Evolutionary conservation across 2,113 vertebrate species (phyloP).

Genomic region (Sander lucioperca): DNA sequence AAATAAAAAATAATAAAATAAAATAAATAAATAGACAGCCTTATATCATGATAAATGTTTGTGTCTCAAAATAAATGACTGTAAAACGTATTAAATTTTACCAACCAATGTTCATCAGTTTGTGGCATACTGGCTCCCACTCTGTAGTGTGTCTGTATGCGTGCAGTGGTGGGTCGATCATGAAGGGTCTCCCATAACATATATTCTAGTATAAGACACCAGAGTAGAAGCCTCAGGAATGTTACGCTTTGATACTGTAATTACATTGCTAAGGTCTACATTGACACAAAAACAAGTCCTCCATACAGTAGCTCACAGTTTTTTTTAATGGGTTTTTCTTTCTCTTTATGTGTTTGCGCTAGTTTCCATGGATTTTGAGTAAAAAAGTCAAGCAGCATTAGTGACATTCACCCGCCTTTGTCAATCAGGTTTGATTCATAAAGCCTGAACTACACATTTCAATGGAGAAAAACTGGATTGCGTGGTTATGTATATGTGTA

Average conservation of each 20-base stretch:
- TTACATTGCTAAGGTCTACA: neutral
- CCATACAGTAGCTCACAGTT: neutral
- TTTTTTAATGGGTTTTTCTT: neutral
- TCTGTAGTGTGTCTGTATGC: neutral
- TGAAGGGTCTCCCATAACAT: slow-evolving; percentile 22
- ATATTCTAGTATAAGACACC: slow-evolving; percentile 3
- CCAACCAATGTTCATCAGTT: neutral
- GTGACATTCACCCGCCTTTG: slow-evolving; percentile 28
- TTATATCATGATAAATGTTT: neutral
- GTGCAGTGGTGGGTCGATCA: slow-evolving; percentile 10
- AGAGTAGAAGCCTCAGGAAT: slow-evolving; percentile 18
- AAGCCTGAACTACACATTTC: slow-evolving; percentile 29
- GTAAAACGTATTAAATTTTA: neutral
- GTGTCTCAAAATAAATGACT: neutral
- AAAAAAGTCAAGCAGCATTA: slow-evolving; percentile 24
- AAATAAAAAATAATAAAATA: neutral
- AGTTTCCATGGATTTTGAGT: slow-evolving; percentile 38
- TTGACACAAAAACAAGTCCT: neutral
- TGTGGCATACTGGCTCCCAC: neutral
- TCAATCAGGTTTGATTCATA: slow-evolving; percentile 62
- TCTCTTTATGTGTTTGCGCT: neutral
- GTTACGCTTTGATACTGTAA: neutral
- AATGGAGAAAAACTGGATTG: neutral
- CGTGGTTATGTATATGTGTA: neutral
- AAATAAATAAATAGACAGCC: neutral